These are phyloP conservation scores for Gymnoscelis rufifasciata DNA, from an alignment of 2,888 invertebrate genomes.

Conservation along the genomic window DNA sequence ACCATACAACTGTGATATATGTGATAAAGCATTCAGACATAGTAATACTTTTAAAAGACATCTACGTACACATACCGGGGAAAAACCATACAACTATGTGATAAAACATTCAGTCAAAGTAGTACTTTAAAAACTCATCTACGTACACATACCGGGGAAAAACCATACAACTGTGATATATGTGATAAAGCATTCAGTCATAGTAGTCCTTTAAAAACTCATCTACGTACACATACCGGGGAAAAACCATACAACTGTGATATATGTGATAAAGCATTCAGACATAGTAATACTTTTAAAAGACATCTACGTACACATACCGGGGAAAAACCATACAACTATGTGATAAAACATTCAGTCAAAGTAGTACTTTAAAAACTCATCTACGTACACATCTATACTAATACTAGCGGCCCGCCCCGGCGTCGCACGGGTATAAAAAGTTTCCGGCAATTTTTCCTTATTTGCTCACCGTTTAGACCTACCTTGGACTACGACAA, in stretches of 20 bases:
- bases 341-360: not conserved
- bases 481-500: no score
- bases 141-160: slow-evolving; percentile 3
- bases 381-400: not conserved
- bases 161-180: not conserved
- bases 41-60: not conserved
- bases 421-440: no score
- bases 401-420: no score
- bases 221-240: slow-evolving; percentile 8
- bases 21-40: not conserved
- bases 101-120: not conserved
- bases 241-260: slow-evolving; percentile 10
- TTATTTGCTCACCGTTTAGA: no score
- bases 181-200: not conserved
- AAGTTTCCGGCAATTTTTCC: no score
- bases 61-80: not conserved
- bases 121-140: not conserved
- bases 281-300: not conserved
- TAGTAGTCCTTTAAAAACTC: not conserved
- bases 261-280: slow-evolving; percentile 1
- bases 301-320: slow-evolving; percentile 2
- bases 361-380: not conserved
- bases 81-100: not conserved
- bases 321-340: slow-evolving; percentile 6
- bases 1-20: not conserved